phyloP scores from a whole-genome alignment of 1,140 invertebrate species.

The Eupeodes corollae region DNA sequence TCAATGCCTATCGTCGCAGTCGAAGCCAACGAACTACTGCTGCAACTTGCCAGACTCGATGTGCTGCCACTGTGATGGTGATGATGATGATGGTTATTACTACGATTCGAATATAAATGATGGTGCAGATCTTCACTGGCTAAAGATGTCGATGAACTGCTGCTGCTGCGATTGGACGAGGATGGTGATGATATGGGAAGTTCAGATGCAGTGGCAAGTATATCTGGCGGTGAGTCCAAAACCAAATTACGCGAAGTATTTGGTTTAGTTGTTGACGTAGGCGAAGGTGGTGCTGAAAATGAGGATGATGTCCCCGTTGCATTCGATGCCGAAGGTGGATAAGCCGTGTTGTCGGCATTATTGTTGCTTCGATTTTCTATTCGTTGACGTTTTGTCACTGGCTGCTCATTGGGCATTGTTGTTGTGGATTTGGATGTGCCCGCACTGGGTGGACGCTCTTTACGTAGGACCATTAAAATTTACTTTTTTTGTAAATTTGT shows the following conservation, averaged over 20 bases:
- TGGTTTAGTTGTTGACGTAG: constrained; percentile 24
- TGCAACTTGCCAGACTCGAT: constrained; percentile 9
- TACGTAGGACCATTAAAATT: constrained; percentile 10
- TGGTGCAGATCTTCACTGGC: too few species aligned
- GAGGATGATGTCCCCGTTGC: constrained; percentile 24
- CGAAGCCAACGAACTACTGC: constrained; percentile 9
- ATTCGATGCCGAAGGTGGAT: constrained; percentile 5
- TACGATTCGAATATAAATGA: too few species aligned
- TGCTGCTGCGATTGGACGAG: neutral
- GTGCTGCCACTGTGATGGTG: too few species aligned
- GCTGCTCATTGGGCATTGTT: constrained; percentile 54
- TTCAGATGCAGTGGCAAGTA: neutral
- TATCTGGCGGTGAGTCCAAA: neutral
- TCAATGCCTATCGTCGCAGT: constrained; percentile 12
- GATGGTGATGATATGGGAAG: neutral
- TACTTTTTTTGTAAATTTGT: neutral
- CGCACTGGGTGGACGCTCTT: constrained; percentile 20
- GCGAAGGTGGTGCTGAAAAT: constrained; percentile 23
- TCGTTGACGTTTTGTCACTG: constrained; percentile 62
- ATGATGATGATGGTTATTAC: too few species aligned
- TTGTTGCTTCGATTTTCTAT: constrained; percentile 35
- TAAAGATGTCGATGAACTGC: constrained; percentile 2
- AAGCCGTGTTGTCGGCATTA: neutral
- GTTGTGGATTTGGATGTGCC: constrained; percentile 3
- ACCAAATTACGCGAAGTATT: constrained; percentile 21